Evolutionary conservation across 92 coral and sea anemone species (phyloP).

Genomic region (Bergia puertoricense): DNA sequence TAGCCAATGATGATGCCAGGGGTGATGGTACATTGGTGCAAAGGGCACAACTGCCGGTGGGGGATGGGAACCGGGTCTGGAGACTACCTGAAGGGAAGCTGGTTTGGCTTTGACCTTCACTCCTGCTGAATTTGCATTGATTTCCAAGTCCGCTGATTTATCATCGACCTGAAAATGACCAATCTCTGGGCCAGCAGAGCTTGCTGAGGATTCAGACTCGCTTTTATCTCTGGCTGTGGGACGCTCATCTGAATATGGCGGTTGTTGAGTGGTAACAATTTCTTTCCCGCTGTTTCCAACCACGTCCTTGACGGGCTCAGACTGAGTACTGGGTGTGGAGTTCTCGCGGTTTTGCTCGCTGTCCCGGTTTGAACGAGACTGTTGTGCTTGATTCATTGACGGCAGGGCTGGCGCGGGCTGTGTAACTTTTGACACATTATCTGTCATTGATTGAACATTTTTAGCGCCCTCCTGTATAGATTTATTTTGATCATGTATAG

Average conservation of each 20-base stretch:
- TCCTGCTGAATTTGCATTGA: conserved; percentile 97
- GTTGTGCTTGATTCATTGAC: background rate
- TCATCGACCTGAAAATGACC: conserved; percentile 97
- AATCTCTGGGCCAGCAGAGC: conserved; percentile 67
- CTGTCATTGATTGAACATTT: background rate
- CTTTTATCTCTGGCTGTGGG: conserved; percentile 32
- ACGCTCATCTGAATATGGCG: conserved; percentile 33
- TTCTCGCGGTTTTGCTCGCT: background rate
- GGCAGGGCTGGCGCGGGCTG: background rate
- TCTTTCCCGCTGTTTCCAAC: conserved; percentile 88
- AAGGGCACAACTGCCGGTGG: conserved; percentile 64
- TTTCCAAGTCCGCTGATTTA: conserved; percentile 98
- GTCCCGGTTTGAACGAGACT: conserved; percentile 9
- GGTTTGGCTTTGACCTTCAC: conserved; percentile 99
- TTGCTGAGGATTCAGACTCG: conserved; percentile 21
- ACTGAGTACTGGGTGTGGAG: conserved; percentile 4
- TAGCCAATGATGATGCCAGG: conserved; percentile 72
- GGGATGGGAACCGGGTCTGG: conserved; percentile 93
- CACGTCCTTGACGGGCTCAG: conserved; percentile 67
- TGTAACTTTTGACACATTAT: background rate
- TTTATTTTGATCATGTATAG: background rate
- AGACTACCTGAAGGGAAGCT: conserved; percentile 98
- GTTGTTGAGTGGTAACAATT: conserved; percentile 69
- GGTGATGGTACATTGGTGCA: conserved; percentile 70
- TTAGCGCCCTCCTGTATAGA: conserved; percentile 14